Evolutionary conservation across 1,140 invertebrate species (phyloP).

Genomic region (Heliconius congener): DNA sequence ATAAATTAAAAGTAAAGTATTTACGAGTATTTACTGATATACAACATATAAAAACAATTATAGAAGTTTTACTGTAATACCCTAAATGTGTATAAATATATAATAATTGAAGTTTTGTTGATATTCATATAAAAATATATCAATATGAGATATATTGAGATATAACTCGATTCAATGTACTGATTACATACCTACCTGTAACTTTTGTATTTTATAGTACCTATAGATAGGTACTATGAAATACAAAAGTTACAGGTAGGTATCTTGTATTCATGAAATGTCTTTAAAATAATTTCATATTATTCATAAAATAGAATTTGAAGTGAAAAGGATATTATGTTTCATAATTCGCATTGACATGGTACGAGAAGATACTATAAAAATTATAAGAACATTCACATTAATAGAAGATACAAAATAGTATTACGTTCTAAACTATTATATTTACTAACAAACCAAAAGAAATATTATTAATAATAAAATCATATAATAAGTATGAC

Average conservation of each 20-base stretch:
- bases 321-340: neutral
- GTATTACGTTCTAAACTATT: too few species aligned
- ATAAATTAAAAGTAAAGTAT: neutral
- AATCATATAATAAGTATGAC: slow-evolving; percentile 1
- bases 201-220: too few species aligned
- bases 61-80: neutral
- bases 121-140: neutral
- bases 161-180: neutral
- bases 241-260: too few species aligned
- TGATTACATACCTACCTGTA: too few species aligned
- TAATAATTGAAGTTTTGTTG: neutral
- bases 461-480: neutral
- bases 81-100: too few species aligned
- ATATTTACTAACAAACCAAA: neutral
- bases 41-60: neutral
- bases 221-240: too few species aligned
- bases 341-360: neutral
- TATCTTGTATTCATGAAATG: too few species aligned
- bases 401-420: neutral
- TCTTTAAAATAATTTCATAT: too few species aligned
- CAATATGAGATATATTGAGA: neutral
- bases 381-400: neutral
- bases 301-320: neutral
- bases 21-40: neutral
- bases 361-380: neutral